These are phyloP conservation scores for Eupeodes latifasciatus DNA, from an alignment of 2,888 invertebrate species.

Conservation along the genomic window DNA sequence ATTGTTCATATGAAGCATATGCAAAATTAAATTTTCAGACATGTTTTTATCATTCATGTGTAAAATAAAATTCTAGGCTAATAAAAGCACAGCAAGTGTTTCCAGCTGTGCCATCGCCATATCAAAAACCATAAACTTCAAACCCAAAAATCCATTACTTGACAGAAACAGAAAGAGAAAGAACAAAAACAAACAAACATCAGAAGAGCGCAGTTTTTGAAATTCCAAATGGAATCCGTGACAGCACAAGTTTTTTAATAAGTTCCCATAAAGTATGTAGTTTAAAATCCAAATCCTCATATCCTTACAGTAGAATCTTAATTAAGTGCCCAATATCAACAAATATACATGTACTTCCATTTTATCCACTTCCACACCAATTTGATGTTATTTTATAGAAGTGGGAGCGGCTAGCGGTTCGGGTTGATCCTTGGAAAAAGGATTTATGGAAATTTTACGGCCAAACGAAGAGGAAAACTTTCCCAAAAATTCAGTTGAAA, in stretches of 20 bases:
- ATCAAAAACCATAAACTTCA: background rate
- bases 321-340: conserved; percentile 59
- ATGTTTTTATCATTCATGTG: too few species aligned
- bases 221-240: background rate
- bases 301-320: conserved; percentile 41
- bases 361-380: conserved; percentile 44
- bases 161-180: background rate
- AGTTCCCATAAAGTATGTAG: conserved; percentile 1
- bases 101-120: background rate
- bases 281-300: conserved; percentile 1
- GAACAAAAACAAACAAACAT: background rate
- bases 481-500: conserved; percentile 13
- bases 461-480: conserved; percentile 30
- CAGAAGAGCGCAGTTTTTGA: background rate
- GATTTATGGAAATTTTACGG: conserved; percentile 60
- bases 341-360: conserved; percentile 30
- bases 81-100: too few species aligned
- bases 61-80: too few species aligned
- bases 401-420: background rate
- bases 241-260: conserved; percentile 3
- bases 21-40: too few species aligned
- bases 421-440: conserved; percentile 35
- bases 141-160: conserved; percentile 12
- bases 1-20: too few species aligned
- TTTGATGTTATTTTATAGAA: conserved; percentile 23